Percentiles rank a stretch among this genome's conserved stretches.
Evolutionary conservation across 2,113 vertebrate species (phyloP).

Genomic region (Rhadina sibilatrix): DNA sequence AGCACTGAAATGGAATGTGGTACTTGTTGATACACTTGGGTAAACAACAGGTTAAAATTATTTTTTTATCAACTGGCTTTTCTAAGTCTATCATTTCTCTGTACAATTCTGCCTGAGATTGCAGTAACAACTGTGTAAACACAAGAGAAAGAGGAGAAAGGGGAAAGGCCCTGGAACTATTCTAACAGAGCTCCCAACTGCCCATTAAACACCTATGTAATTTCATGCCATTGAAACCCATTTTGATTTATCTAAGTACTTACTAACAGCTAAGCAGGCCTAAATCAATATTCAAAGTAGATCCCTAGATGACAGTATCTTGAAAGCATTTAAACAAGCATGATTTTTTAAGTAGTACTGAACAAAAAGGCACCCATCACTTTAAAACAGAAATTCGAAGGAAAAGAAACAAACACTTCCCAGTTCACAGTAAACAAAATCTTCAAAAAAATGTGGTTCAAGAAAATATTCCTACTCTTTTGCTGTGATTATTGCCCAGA

Average conservation of each 20-base stretch:
- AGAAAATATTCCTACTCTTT: not conserved
- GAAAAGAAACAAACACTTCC: not conserved
- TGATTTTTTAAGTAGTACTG: not conserved
- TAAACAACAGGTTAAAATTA: not conserved
- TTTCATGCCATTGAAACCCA: not conserved
- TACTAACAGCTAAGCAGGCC: not conserved
- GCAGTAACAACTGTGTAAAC: not conserved
- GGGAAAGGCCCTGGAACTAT: not conserved
- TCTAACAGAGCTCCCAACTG: not conserved
- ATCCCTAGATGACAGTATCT: not conserved
- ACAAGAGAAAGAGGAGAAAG: not conserved
- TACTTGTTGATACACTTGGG: not conserved
- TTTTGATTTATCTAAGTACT: not conserved
- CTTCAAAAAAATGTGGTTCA: not conserved
- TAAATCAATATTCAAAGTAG: not conserved
- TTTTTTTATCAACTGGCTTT: not conserved
- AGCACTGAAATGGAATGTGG: not conserved
- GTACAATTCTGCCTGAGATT: not conserved
- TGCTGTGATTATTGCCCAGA: not conserved
- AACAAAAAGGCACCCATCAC: not conserved
- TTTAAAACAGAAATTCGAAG: not conserved
- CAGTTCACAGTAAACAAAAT: accelerated
- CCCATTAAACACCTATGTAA: not conserved
- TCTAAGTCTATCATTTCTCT: not conserved
- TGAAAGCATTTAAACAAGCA: not conserved